Conservation (phyloP, 2,113 vertebrate genomes). For the Pygoscelis antarcticus region DNA sequence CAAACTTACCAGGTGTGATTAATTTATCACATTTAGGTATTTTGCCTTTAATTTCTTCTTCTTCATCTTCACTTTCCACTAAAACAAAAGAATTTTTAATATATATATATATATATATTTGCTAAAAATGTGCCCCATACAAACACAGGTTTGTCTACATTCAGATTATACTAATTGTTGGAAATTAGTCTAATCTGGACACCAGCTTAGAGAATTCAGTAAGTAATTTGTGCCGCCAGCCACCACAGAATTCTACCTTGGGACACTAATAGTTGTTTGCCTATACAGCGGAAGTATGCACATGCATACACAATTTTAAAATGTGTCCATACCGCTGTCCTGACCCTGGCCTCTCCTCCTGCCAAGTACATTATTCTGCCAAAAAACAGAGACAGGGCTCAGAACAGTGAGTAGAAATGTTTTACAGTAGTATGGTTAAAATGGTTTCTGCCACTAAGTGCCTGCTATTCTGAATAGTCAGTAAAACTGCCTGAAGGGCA, state of each 20-base stretch:
- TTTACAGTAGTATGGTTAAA: not conserved
- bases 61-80: slow-evolving; percentile 79
- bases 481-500: not conserved
- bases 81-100: not conserved
- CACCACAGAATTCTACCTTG: not conserved
- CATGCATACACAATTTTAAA: not conserved
- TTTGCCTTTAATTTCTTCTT: slow-evolving; percentile 67
- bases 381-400: not conserved
- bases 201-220: not conserved
- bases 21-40: slow-evolving; percentile 71
- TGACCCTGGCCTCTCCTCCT: not conserved
- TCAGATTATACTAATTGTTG: not conserved
- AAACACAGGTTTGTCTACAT: not conserved
- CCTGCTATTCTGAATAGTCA: not conserved
- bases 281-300: not conserved
- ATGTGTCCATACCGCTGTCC: not conserved
- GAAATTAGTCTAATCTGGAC: not conserved
- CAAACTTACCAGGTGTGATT: slow-evolving; percentile 83
- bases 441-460: not conserved
- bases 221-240: not conserved
- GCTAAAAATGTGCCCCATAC: not conserved
- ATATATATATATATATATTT: not conserved
- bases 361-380: not conserved
- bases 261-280: not conserved
- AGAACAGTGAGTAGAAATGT: not conserved